Evolutionary conservation across 1,140 invertebrate genomes (phyloP), one percentile per base, ranked within the genome.

Genomic region (Sitodiplosis mosellana): DNA sequence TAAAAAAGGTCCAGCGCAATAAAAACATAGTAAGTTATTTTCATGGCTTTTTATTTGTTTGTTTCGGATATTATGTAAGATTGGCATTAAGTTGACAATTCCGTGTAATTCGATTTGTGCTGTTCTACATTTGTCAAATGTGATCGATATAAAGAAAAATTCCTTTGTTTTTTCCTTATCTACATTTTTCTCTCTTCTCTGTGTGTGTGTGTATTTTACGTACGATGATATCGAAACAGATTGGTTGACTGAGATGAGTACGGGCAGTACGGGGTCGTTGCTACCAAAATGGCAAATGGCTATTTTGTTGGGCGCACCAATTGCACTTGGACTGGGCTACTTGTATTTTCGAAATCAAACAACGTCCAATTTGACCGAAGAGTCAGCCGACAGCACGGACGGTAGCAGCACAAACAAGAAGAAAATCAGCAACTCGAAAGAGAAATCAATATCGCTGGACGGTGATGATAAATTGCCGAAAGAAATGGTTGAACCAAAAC

Each of bases 251-350:
- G 22, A 17, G 2, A 45, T 45, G 43, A n/a, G 19, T 33, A 48
- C 41, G 34, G 47, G 41, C 14, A 48, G 49, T 43, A 53, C 49
- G n/a, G 46, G 49, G 15, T 48, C 49, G 18, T 41, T 55, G 14
- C 56, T 69, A 15, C 64, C 59, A 41, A 68, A 67, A 59, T 71
- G 69, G 69, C 69, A 72, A 57, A 48, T 64, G 48, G 83, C 82
- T 47, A 64, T 89, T 27, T 73, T 78, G 34, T 69, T 90, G 40
- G 86, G 85, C 51, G 80, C 83, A 52, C 84, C 84, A 52, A 72
- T 88, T 52, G 83, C 78, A 36, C 69, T 89, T 18, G 84, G 84
- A 36, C 65, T 88, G 56, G 82, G 83, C 56, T 79, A 86, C 54
- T 83, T 84, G 71, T 85, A 84, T 63, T 75, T 81, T 49, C 79